phyloP scores from a whole-genome alignment of 1,140 invertebrate species.

The Drosophila ficusphila region DNA sequence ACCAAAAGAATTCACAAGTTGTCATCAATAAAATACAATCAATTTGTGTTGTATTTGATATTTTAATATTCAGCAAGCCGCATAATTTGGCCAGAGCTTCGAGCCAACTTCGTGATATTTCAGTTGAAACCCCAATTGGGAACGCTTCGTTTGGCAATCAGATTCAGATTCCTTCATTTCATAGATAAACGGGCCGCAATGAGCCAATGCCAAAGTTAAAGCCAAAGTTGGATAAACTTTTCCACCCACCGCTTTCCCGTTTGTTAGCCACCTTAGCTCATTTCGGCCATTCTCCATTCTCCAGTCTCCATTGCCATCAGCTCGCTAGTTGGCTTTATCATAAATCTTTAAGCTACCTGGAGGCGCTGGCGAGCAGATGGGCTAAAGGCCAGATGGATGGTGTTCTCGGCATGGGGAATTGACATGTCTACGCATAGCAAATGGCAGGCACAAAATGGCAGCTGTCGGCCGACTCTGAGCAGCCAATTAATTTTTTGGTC shows the following conservation, averaged over 20 bases:
- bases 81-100: neutral
- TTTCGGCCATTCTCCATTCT: neutral
- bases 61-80: conserved; percentile 23
- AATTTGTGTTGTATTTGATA: conserved; percentile 11
- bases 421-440: conserved; percentile 70
- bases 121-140: conserved; percentile 20
- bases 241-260: neutral
- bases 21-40: conserved; percentile 12
- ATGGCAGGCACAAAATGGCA: conserved; percentile 68
- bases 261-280: neutral
- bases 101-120: conserved; percentile 1
- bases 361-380: conserved; percentile 7
- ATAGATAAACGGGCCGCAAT: conserved; percentile 76
- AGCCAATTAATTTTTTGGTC: conserved; percentile 78
- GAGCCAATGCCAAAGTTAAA: conserved; percentile 67
- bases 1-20: conserved; percentile 6
- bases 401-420: conserved; percentile 32
- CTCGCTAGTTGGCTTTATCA: conserved; percentile 64
- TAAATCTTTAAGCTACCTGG: conserved; percentile 77
- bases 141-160: conserved; percentile 51
- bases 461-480: conserved; percentile 63
- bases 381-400: neutral
- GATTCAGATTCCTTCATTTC: conserved; percentile 69
- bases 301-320: too few species aligned
- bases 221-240: conserved; percentile 69